A percentile compares a stretch with the other conserved stretches of the same genome.
Conservation (phyloP, 2,113 vertebrate genomes). For the Amphiprion percula region DNA sequence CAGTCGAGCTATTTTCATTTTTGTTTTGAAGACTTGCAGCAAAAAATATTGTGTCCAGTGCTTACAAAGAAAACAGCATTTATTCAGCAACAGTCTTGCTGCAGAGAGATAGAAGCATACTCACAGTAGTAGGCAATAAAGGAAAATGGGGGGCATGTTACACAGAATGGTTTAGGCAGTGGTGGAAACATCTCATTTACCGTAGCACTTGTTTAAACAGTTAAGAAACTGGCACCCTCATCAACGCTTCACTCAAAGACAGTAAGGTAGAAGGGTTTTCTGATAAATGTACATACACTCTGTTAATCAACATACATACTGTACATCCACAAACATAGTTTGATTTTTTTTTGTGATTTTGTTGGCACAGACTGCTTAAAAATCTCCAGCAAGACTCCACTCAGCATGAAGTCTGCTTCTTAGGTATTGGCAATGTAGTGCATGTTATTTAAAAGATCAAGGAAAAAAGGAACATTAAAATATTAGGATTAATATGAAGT, state of each 20-base stretch:
- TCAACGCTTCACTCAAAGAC: slow-evolving; percentile 44
- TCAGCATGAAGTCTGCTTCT: slow-evolving; percentile 18
- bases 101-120: slow-evolving; percentile 56
- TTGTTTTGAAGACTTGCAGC: background rate
- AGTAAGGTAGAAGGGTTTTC: slow-evolving; percentile 27
- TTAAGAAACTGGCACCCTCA: slow-evolving; percentile 37
- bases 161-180: slow-evolving; percentile 56
- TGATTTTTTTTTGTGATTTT: slow-evolving; percentile 27
- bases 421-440: slow-evolving; percentile 71
- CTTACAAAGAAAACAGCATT: slow-evolving; percentile 74
- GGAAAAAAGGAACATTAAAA: background rate
- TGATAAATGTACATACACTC: slow-evolving; percentile 46
- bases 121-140: slow-evolving; percentile 65
- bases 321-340: slow-evolving; percentile 43
- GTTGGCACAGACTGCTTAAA: slow-evolving; percentile 68
- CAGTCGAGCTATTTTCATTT: background rate
- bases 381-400: slow-evolving; percentile 37
- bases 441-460: slow-evolving; percentile 56
- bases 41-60: slow-evolving; percentile 2
- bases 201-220: slow-evolving; percentile 57
- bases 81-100: slow-evolving; percentile 74
- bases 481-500: background rate
- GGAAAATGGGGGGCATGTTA: slow-evolving; percentile 42
- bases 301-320: slow-evolving; percentile 36
- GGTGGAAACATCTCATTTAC: slow-evolving; percentile 59